phyloP scores from a whole-genome alignment of 2,113 vertebrate species.

The Strigops habroptila region DNA sequence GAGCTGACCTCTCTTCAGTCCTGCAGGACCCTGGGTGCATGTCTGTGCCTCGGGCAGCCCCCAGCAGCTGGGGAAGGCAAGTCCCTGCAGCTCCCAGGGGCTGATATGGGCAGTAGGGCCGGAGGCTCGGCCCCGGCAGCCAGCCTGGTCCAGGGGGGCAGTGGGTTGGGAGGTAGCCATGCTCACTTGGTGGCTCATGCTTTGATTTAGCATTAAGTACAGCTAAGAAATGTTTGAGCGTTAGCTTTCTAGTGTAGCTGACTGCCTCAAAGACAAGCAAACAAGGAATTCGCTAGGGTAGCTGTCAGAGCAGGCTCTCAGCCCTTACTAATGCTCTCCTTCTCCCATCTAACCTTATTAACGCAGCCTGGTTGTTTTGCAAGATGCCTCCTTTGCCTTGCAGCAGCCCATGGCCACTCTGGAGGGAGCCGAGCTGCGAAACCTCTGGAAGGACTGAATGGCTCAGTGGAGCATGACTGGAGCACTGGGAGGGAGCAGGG shows the following conservation, averaged over 20 bases:
- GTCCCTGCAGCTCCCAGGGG: accelerated
- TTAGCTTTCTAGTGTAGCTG: not conserved
- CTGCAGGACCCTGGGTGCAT: not conserved
- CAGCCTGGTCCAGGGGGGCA: too few relatives aligned
- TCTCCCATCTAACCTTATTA: slow-evolving; percentile 13
- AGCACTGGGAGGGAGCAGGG: accelerated
- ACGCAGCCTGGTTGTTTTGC: not conserved
- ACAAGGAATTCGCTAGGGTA: not conserved
- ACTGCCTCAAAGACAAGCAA: not conserved
- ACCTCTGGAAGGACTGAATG: not conserved
- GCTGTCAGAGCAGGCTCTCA: not conserved
- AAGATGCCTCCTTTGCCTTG: not conserved
- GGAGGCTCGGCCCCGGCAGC: accelerated
- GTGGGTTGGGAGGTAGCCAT: accelerated
- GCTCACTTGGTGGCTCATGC: not conserved
- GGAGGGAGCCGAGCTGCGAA: not conserved
- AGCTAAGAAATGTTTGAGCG: not conserved
- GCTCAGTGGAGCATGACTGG: not conserved
- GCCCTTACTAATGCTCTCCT: not conserved
- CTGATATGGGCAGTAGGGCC: not conserved
- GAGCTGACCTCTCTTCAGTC: not conserved
- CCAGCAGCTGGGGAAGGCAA: not conserved
- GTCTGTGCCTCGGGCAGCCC: not conserved
- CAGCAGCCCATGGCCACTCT: not conserved
- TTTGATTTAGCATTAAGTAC: not conserved